Evolutionary conservation across 2,113 vertebrate species (phyloP), one percentile per base, ranked within the genome.

Genomic region (Numida meleagris): DNA sequence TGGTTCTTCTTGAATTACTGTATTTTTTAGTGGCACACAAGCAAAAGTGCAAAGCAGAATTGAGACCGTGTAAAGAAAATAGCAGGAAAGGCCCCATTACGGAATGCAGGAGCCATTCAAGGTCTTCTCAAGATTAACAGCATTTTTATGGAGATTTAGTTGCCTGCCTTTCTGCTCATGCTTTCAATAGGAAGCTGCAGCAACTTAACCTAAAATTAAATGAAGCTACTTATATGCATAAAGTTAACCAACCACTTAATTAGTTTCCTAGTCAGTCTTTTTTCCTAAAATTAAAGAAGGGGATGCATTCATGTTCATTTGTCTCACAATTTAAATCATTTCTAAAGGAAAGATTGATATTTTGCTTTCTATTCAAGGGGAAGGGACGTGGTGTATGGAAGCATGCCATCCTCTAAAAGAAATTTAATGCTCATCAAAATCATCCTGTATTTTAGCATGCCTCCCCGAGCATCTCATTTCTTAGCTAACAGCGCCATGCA

Each of bases 171-270:
- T 53, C 89, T 70, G 92, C 65, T 61, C 48, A 58, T 48, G 48
- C 65, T 90, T 81, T 81, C 82, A 84, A 27, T 21, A 77, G 46
- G 78, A 76, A 83, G 82, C 59, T 65, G 74, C 59, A 73, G 74
- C 34, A 84, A 59, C 46, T 27, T 79, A 78, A 61, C 67, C 75
- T 86, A 57, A 68, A 91, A 86, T 86, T 25, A 83, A 91, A 84
- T 59, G 73, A 72, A 80, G 53, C 86, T 89, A 43, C 82, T 94
- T 76, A 46, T 10, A 76, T 18, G 48, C 74, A 92, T 63, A 73
- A 90, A 94, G 74, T 81, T 90, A 94, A 87, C 77, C 82, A 87
- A 76, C 43, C 75, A 72, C 86, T 92, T 77, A 84, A 94, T 92
- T 89, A 87, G 48, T 24, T 94, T 63, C 58, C 89, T 59, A 85